Conservation (phyloP, 2,113 vertebrate species). For the western clawed frog (Xenopus tropicalis) region DNA sequence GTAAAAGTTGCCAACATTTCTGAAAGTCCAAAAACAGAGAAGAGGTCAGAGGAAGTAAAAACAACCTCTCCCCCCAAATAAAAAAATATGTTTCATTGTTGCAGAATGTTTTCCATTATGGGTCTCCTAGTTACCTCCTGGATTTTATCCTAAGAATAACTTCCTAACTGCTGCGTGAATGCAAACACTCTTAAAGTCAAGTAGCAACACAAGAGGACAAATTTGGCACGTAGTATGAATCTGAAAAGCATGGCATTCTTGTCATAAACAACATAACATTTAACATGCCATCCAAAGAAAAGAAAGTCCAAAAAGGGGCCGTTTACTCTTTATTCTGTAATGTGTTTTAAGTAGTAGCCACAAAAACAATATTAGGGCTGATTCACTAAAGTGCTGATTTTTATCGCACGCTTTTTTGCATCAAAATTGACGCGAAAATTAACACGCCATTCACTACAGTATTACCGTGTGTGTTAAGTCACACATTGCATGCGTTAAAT, state of each 20-base stretch:
- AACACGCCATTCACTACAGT: no score
- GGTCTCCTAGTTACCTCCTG: constrained; percentile 11
- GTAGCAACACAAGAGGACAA: not conserved
- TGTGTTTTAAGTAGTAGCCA: no score
- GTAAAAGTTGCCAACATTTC: constrained; percentile 6
- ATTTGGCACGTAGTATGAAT: not conserved
- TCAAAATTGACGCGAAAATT: no score
- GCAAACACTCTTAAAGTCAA: not conserved
- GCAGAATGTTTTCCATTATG: constrained; percentile 23
- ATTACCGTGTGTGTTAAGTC: no score
- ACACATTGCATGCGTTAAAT: no score
- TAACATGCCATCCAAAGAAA: no score
- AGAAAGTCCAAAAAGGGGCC: no score
- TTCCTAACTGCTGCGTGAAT: constrained; percentile 33
- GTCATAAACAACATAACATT: no score
- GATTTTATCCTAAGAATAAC: constrained; percentile 37
- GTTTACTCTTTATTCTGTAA: no score
- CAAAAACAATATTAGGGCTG: no score
- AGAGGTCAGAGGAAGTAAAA: constrained; percentile 8
- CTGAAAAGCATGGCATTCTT: not conserved
- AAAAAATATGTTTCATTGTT: constrained; percentile 20
- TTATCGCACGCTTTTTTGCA: no score
- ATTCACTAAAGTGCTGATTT: no score
- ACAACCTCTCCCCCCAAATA: not conserved
- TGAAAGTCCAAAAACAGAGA: constrained; percentile 7